Evolutionary conservation across 2,888 invertebrate species (phyloP), one percentile per base, ranked within the genome.

Genomic region (Platycheirus rosarum): DNA sequence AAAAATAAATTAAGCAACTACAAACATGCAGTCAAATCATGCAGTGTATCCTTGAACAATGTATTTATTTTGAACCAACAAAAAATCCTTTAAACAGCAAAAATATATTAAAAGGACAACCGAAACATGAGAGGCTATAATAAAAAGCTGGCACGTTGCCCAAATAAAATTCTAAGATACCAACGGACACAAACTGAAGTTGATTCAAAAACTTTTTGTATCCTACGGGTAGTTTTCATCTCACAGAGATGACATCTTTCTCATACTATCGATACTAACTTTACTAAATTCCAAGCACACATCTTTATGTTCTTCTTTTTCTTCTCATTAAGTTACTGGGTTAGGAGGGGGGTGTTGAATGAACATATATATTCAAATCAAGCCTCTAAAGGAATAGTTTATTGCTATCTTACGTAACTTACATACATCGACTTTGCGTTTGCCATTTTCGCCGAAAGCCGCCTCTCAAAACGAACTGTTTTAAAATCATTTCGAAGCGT

Each of bases 31-130:
- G 55, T 14, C 5, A 40, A 40, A 40, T 57, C 40, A 57, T 40
- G 57, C 40, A 57, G 57, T 57, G 40, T 57, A 57, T 57, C 57
- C 40, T 57, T 57, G 57, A 26, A 57, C 40, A 40, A 7, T 32
- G 3, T 32, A 32, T 32, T 8, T 8, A 42, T 8, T n/a, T n/a
- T n/a, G n/a, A n/a, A n/a, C n/a, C n/a, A 44, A 44, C 2, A 18
- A 9, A 44, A 18, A 18, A 48, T 13, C 8, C 26, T 26, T 32
- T 32, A 4, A 32, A 32, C 29, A 32, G 29, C 29, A 32, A 48
- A 48, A 48, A 26, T 26, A 14, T 26, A 0, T 8, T 13, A 26
- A 0, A 51, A 51, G 29, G 51, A 51, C 32, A 51, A 32, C 6
- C 8, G 7, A 37, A 3, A 1, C 8, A 20, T 23, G 40, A 37